These are phyloP conservation scores for Hypsopygia costalis DNA, from an alignment of 2,888 invertebrate genomes.

Conservation along the genomic window DNA sequence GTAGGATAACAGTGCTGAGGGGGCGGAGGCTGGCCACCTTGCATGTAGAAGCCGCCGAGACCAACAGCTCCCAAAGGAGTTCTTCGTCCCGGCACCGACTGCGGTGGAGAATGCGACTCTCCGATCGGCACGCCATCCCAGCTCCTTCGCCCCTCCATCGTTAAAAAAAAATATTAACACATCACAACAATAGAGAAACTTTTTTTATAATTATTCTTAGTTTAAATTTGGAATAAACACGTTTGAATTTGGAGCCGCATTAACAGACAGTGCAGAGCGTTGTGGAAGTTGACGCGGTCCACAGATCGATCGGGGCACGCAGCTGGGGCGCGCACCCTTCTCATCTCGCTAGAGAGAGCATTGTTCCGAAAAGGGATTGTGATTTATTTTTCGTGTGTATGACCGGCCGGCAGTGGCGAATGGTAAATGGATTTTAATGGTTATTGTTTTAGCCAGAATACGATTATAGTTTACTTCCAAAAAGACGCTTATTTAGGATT, in stretches of 20 bases:
- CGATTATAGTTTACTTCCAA: no score
- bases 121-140: constrained; percentile 74
- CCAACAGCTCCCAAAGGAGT: constrained; percentile 92
- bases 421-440: constrained; percentile 14
- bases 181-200: constrained; percentile 40
- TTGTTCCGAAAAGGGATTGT: constrained; percentile 68
- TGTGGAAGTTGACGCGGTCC: constrained; percentile 57
- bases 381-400: constrained; percentile 58
- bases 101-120: constrained; percentile 76
- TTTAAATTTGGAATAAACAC: constrained; percentile 26
- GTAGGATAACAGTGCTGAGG: constrained; percentile 81
- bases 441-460: constrained; percentile 13
- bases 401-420: constrained; percentile 25
- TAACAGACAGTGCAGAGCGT: constrained; percentile 60
- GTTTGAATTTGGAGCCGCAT: constrained; percentile 48
- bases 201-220: constrained; percentile 23
- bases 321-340: constrained; percentile 80
- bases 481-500: no score
- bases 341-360: constrained; percentile 55
- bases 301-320: constrained; percentile 74
- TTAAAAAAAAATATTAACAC: constrained; percentile 47
- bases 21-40: constrained; percentile 78
- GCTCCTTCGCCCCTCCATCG: constrained; percentile 71
- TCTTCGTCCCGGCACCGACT: constrained; percentile 84
- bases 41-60: constrained; percentile 93